Evolutionary conservation across 2,113 vertebrate genomes (phyloP).

Genomic region (Sturnus vulgaris): DNA sequence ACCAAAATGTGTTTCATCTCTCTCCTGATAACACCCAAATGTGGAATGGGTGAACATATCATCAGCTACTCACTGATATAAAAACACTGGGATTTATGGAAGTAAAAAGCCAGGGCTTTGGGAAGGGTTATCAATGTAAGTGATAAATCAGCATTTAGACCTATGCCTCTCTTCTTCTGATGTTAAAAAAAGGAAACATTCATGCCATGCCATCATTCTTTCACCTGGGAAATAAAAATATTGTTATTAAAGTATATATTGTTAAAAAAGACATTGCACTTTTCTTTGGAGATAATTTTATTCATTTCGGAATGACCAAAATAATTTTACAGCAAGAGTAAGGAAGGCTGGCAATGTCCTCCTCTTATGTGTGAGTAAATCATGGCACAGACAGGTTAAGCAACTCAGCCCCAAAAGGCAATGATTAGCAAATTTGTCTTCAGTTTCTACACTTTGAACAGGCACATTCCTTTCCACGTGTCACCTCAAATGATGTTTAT

Average conservation of each 20-base stretch:
- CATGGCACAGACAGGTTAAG: background rate
- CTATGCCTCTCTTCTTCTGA: background rate
- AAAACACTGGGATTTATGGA: constrained; percentile 20
- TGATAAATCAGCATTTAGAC: constrained; percentile 19
- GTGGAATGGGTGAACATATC: constrained; percentile 24
- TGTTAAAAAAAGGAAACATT: background rate
- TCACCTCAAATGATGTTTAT: background rate
- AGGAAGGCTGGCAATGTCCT: background rate
- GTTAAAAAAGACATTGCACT: background rate
- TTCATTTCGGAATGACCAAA: background rate
- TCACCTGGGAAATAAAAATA: background rate
- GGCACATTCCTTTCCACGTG: background rate
- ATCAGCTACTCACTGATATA: constrained; percentile 9
- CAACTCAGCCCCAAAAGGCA: background rate
- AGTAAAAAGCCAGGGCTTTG: background rate
- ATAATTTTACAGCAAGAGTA: background rate
- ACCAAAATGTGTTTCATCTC: constrained; percentile 81
- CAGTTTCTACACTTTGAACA: background rate
- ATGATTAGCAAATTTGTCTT: background rate
- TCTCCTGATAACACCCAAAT: constrained; percentile 36
- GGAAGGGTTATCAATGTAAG: background rate
- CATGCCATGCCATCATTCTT: background rate
- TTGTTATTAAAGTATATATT: background rate
- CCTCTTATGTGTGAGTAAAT: background rate
- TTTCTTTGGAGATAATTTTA: background rate